phyloP scores from a whole-genome alignment of 2,113 vertebrate species.

The Chroicocephalus ridibundus region DNA sequence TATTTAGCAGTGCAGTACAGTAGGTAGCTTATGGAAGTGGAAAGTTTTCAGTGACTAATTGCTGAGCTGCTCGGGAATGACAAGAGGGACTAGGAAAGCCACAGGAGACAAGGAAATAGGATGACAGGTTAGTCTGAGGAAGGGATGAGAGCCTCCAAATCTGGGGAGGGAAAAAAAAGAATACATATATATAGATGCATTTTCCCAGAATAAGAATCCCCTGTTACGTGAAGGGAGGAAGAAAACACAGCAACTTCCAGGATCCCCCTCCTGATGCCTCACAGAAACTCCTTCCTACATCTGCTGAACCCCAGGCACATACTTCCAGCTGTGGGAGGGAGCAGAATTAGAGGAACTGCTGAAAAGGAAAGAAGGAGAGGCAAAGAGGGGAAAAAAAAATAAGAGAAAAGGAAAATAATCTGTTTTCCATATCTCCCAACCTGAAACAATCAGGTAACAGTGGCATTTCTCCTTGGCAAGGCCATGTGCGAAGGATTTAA shows the following conservation, averaged over 20 bases:
- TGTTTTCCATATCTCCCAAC: not conserved
- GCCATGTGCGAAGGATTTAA: not conserved
- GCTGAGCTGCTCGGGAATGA: constrained; percentile 41
- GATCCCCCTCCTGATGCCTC: not conserved
- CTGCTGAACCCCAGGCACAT: not conserved
- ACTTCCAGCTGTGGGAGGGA: not conserved
- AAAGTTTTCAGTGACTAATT: constrained; percentile 54
- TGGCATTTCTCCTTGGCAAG: not conserved
- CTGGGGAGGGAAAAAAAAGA: fast-evolving
- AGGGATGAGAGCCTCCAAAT: not conserved
- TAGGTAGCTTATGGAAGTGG: constrained; percentile 39
- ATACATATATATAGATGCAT: not conserved
- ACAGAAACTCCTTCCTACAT: not conserved
- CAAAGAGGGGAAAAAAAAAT: not conserved
- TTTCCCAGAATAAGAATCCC: not conserved
- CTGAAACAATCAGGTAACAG: not conserved
- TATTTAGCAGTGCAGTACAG: constrained; percentile 33
- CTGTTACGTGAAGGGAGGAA: not conserved
- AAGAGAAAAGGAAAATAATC: no score
- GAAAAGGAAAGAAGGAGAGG: not conserved
- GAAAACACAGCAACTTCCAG: not conserved
- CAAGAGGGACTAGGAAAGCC: constrained; percentile 26
- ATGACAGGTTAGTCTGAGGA: not conserved
- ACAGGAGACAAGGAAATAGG: not conserved
- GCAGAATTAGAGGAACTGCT: not conserved